Evolutionary conservation across 2,888 invertebrate species (phyloP).

Genomic region (Caenorhabditis becei): DNA sequence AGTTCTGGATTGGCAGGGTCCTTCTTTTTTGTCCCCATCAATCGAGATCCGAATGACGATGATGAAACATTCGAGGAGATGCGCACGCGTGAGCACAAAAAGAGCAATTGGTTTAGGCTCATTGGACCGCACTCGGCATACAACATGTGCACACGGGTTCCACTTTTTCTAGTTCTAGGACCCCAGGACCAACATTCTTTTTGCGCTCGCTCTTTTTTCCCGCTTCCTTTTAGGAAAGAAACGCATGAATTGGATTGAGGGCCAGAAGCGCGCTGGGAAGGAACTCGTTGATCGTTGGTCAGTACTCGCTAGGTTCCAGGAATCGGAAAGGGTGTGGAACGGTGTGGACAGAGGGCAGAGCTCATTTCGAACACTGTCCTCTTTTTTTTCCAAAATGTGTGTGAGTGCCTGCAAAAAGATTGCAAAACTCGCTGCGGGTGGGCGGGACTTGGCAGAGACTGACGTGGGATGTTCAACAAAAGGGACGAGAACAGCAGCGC

Average conservation of each 20-base stretch:
- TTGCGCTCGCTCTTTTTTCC: slow-evolving; percentile 21
- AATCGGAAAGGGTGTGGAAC: slow-evolving; percentile 1
- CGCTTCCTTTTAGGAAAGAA: slow-evolving; percentile 21
- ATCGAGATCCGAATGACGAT: slow-evolving; percentile 50
- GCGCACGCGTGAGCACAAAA: slow-evolving; percentile 53
- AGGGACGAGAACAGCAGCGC: slow-evolving; percentile 40
- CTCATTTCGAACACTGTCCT: slow-evolving; percentile 23
- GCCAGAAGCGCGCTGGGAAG: slow-evolving; percentile 16
- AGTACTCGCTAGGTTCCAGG: slow-evolving; percentile 20
- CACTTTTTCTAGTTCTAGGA: no score
- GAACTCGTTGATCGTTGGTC: slow-evolving; percentile 50
- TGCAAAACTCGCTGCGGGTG: slow-evolving; percentile 27
- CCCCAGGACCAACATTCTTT: slow-evolving; percentile 38
- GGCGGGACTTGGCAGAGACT: slow-evolving; percentile 45
- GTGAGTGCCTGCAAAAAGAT: slow-evolving; percentile 37
- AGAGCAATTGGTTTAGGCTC: slow-evolving; percentile 62
- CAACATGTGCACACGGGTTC: slow-evolving; percentile 57
- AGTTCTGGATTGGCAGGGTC: slow-evolving; percentile 30
- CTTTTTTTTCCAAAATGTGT: slow-evolving; percentile 1
- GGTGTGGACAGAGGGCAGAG: slow-evolving; percentile 11
- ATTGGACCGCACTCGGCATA: slow-evolving; percentile 59
- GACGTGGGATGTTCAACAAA: slow-evolving; percentile 21
- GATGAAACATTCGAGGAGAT: slow-evolving; percentile 54
- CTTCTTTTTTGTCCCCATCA: slow-evolving; percentile 5
- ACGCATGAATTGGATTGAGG: slow-evolving; percentile 27